A percentile compares a stretch with the other conserved stretches of the same genome.
phyloP scores from a whole-genome alignment of 2,797 vertebrate species.

The Knipowitschia caucasica region DNA sequence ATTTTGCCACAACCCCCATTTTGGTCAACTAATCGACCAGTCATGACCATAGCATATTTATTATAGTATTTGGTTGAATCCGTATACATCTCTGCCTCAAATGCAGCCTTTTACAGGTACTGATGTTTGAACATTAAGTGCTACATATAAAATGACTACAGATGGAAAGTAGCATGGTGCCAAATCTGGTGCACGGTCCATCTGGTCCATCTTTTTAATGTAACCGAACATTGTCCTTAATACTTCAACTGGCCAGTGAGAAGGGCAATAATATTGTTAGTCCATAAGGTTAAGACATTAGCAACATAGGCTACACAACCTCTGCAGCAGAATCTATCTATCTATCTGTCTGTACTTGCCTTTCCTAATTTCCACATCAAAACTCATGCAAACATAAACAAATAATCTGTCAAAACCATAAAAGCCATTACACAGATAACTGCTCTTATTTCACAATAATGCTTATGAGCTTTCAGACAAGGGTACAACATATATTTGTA shows the following conservation, averaged over 20 bases:
- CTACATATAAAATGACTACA: too few species aligned
- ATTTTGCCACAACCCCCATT: too few species aligned
- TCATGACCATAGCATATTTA: too few species aligned
- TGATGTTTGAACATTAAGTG: background rate
- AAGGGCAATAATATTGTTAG: background rate
- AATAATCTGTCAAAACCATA: background rate
- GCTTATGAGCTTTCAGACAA: background rate
- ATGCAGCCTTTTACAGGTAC: background rate
- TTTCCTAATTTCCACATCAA: background rate
- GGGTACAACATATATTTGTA: background rate
- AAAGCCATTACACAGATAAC: background rate
- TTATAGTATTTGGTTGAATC: background rate
- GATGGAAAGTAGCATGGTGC: too few species aligned
- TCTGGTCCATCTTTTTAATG: too few species aligned
- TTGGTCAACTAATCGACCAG: too few species aligned
- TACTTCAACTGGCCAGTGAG: too few species aligned
- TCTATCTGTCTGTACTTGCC: background rate
- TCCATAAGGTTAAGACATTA: background rate
- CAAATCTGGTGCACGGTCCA: too few species aligned
- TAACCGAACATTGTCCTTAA: too few species aligned
- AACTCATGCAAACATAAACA: background rate
- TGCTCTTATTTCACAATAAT: background rate
- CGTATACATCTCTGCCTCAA: background rate
- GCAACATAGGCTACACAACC: too few species aligned
- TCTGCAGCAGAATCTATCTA: too few species aligned